phyloP scores from a whole-genome alignment of 2,888 invertebrate species.

The Automeris io region DNA sequence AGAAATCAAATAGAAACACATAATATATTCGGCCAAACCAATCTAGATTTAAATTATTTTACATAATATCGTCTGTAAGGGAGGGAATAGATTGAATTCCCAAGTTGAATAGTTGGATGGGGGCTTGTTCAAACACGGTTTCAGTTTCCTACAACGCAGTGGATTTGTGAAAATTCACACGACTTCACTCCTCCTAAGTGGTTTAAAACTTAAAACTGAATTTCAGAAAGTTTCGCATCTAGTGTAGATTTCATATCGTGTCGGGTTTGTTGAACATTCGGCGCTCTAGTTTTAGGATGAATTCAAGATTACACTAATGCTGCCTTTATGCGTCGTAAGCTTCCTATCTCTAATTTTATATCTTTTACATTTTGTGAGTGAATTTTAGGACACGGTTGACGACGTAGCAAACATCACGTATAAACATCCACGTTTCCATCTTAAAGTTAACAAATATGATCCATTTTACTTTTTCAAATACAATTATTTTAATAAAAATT shows the following conservation, averaged over 20 bases:
- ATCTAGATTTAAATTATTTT: conserved; percentile 11
- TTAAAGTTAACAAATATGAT: too few relatives aligned
- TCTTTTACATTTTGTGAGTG: too few relatives aligned
- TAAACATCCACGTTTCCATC: too few relatives aligned
- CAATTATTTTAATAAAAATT: too few relatives aligned
- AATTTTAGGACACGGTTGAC: too few relatives aligned
- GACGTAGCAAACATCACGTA: too few relatives aligned
- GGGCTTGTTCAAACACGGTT: conserved; percentile 9
- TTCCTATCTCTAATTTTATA: too few relatives aligned
- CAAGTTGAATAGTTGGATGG: conserved; percentile 7
- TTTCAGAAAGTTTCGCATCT: conserved; percentile 25
- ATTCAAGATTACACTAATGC: too few relatives aligned
- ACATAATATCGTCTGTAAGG: conserved; percentile 9
- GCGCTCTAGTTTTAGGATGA: too few relatives aligned
- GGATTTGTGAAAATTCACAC: conserved; percentile 13
- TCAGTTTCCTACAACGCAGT: conserved; percentile 6
- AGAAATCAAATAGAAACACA: conserved; percentile 5
- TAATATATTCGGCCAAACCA: conserved; percentile 10
- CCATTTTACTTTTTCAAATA: too few relatives aligned
- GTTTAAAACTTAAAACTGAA: conserved; percentile 31
- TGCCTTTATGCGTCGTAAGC: too few relatives aligned
- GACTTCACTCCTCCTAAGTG: conserved; percentile 28
- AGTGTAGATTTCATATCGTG: conserved; percentile 15
- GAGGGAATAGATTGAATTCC: conserved; percentile 8
- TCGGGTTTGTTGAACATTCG: background rate